phyloP scores from a whole-genome alignment of 2,888 invertebrate species.

The Crematogaster levior region DNA sequence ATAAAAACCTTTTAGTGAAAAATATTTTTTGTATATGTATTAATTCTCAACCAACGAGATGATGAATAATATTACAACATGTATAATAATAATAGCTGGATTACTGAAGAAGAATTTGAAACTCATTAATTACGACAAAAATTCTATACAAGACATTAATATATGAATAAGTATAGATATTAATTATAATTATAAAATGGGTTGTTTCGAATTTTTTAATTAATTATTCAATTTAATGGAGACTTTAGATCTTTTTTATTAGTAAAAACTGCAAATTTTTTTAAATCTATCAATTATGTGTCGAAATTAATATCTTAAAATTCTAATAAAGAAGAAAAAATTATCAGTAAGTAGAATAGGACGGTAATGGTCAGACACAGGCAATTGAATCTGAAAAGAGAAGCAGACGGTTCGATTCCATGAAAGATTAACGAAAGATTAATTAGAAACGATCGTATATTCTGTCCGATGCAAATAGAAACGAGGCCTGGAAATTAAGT shows the following conservation, averaged over 20 bases:
- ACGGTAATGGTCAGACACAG: not conserved
- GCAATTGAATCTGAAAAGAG: not conserved
- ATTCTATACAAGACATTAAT: not conserved
- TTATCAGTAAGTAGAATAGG: not conserved
- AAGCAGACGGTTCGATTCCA: conserved; percentile 12
- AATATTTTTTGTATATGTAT: not conserved
- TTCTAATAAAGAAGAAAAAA: not conserved
- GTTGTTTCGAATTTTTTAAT: not conserved
- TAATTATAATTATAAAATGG: not conserved
- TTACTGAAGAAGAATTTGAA: not conserved
- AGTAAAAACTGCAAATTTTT: not conserved
- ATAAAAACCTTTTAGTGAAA: not conserved
- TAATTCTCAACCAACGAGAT: not conserved
- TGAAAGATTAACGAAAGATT: conserved; percentile 41
- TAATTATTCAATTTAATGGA: not conserved
- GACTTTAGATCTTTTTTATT: not conserved
- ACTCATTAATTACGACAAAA: not conserved
- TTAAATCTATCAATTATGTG: not conserved
- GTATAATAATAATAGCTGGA: no score
- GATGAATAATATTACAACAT: no score
- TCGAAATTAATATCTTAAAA: not conserved
- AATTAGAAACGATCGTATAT: conserved; percentile 37
- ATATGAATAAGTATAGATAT: not conserved
- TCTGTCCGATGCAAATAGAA: conserved; percentile 22
- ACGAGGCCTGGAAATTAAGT: conserved; percentile 38